Evolutionary conservation across 2,888 invertebrate genomes (phyloP).

Genomic region (Bombylius discolor): DNA sequence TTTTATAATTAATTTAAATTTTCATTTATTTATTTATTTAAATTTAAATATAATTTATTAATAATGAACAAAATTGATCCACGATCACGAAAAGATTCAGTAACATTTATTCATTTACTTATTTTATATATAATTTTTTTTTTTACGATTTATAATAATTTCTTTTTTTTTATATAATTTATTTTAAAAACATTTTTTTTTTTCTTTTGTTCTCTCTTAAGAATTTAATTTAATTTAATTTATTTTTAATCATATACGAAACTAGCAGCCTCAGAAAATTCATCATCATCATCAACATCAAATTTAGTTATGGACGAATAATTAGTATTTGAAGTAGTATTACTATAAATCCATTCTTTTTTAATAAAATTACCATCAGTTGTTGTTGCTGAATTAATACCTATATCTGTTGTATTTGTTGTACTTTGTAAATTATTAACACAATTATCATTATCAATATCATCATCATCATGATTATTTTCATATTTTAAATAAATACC

Average conservation of each 20-base stretch:
- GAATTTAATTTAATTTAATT: neutral
- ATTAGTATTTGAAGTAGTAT: slow-evolving; percentile 1
- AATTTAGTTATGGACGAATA: slow-evolving; percentile 14
- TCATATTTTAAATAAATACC: slow-evolving; percentile 25
- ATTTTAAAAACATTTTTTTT: neutral
- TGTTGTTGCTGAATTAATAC: slow-evolving; percentile 13
- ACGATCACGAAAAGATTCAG: neutral
- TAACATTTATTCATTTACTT: neutral
- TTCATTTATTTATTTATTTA: no score
- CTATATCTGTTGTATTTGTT: neutral
- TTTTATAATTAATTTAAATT: no score
- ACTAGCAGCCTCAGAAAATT: slow-evolving; percentile 33
- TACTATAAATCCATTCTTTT: slow-evolving; percentile 34
- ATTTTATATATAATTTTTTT: neutral
- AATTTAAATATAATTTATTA: no score
- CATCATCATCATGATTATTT: slow-evolving; percentile 23
- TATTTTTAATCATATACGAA: slow-evolving; percentile 31
- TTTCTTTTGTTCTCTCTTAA: neutral
- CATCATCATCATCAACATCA: slow-evolving; percentile 34
- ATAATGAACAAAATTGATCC: neutral
- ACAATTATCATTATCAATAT: neutral
- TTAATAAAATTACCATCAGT: slow-evolving; percentile 35
- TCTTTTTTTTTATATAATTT: neutral
- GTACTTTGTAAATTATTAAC: slow-evolving; percentile 28
- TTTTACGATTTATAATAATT: neutral